Percentiles rank a stretch among this genome's conserved stretches.
Evolutionary conservation across 30 jellyfish, hydroid and myxozoan genomes (phyloP).

Genomic region (Pelagia noctiluca): DNA sequence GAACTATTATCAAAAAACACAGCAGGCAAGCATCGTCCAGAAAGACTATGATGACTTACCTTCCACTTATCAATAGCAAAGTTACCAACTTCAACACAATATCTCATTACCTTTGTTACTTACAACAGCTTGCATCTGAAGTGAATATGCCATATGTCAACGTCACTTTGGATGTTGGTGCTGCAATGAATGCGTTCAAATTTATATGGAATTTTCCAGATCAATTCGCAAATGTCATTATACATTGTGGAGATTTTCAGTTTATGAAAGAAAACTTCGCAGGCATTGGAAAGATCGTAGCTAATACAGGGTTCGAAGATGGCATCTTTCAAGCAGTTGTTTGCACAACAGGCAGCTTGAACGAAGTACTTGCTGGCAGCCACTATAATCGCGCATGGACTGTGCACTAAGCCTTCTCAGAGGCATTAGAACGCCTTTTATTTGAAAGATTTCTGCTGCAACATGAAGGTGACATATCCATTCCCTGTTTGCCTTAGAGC

Average conservation of each 20-base stretch:
- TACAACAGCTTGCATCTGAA: conserved; percentile 29
- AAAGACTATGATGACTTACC: background rate
- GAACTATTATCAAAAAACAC: background rate
- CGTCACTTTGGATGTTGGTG: conserved; percentile 19
- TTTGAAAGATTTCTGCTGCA: conserved; percentile 9
- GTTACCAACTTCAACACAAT: conserved; percentile 55
- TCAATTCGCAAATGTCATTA: background rate
- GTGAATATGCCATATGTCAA: conserved; percentile 38
- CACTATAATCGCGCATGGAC: conserved; percentile 22
- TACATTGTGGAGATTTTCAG: conserved; percentile 8
- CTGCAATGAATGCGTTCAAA: conserved; percentile 6
- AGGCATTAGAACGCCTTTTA: conserved; percentile 24
- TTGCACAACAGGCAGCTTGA: conserved; percentile 16
- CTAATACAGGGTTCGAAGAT: conserved; percentile 3
- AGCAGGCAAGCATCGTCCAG: background rate
- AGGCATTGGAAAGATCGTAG: background rate
- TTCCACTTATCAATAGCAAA: conserved; percentile 26
- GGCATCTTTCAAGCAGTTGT: conserved; percentile 9
- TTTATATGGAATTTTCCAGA: conserved; percentile 6
- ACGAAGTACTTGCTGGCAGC: conserved; percentile 36
- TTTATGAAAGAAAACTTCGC: conserved; percentile 4
- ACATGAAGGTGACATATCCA: background rate
- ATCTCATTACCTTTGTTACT: background rate
- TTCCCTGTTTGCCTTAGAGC: background rate
- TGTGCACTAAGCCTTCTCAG: conserved; percentile 28